Conservation (phyloP, 2,113 vertebrate genomes). For the Condylura cristata region DNA sequence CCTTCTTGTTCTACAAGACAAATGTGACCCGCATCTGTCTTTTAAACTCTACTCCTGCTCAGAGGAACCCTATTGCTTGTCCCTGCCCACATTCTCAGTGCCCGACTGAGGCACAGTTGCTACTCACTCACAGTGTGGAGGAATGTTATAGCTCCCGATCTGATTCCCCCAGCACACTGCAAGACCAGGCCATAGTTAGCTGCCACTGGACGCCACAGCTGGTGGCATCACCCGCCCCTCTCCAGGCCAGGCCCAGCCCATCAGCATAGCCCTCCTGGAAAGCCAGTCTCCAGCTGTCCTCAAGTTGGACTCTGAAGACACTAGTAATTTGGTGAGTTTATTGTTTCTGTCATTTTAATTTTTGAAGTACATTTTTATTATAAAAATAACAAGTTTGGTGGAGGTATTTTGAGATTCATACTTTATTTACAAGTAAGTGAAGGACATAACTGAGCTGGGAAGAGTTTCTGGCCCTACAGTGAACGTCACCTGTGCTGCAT, state of each 20-base stretch:
- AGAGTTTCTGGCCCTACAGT: neutral
- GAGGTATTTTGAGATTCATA: neutral
- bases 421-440: neutral
- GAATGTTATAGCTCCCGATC: neutral
- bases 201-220: neutral
- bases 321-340: neutral
- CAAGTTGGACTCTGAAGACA: neutral
- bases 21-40: neutral
- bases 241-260: neutral
- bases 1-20: neutral
- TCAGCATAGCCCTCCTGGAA: neutral
- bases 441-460: neutral
- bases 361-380: conserved; percentile 29
- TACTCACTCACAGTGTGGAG: neutral
- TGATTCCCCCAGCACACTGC: neutral
- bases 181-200: neutral
- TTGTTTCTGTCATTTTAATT: conserved; percentile 9
- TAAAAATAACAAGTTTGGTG: conserved; percentile 21
- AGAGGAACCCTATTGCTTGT: no score
- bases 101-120: neutral
- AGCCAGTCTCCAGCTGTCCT: neutral
- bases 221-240: neutral
- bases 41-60: no score
- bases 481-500: neutral
- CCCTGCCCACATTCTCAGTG: accelerated